Evolutionary conservation across 1,140 invertebrate species (phyloP).

Genomic region (Drosophila ficusphila): DNA sequence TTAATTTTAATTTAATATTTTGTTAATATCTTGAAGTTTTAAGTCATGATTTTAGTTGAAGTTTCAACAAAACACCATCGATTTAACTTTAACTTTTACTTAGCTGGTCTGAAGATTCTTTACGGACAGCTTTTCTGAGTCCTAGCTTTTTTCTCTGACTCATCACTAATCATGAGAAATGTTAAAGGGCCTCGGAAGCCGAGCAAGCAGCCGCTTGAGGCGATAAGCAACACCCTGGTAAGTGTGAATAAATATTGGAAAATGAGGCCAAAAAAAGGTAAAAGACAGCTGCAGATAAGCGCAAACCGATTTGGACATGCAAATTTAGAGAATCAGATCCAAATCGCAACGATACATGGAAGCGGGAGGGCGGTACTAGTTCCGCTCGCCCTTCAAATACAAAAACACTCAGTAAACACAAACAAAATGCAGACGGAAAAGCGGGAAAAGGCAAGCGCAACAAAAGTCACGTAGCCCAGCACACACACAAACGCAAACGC

Average conservation of each 20-base stretch:
- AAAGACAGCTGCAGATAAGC: slow-evolving; percentile 18
- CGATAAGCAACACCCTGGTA: slow-evolving; percentile 36
- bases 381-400: slow-evolving; percentile 64
- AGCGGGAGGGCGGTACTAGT: neutral
- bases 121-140: no score
- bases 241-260: slow-evolving; percentile 28
- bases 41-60: no score
- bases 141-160: no score
- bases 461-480: slow-evolving; percentile 72
- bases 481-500: slow-evolving; percentile 30
- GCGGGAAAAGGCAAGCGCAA: slow-evolving; percentile 65
- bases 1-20: no score
- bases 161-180: slow-evolving; percentile 14
- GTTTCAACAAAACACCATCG: no score
- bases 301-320: slow-evolving; percentile 11
- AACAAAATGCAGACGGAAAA: slow-evolving; percentile 41
- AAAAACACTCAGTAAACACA: slow-evolving; percentile 11
- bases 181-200: slow-evolving; percentile 15
- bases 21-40: no score
- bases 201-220: slow-evolving; percentile 15
- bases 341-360: slow-evolving; percentile 9
- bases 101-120: no score
- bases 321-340: slow-evolving; percentile 13
- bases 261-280: slow-evolving; percentile 5
- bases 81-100: no score